Base-by-base conservation (phyloP, 2,797 vertebrate species). In the Podarcis siculus region DNA sequence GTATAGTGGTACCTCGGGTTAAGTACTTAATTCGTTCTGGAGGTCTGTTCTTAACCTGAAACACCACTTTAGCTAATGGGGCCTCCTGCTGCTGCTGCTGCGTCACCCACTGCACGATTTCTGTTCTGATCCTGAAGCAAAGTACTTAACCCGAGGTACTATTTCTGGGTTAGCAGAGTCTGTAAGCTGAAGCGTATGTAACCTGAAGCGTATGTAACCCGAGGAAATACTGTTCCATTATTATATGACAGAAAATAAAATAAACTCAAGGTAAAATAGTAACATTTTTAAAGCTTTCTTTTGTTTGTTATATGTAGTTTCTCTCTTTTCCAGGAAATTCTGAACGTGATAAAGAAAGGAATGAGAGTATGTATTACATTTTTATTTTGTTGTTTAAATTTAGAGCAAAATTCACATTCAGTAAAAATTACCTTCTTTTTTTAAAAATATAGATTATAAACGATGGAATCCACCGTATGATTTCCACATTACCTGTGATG, bases 271-370 rank as follows among this genome's bases (percentile, higher is more conserved):
- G 8, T 32, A 69, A 71, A 49, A 72, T 81, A 32, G 8, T 66
- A 79, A 69, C 67, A 21, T 69, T 32, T 37, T 42, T 13, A 71
- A 76, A 78, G 2, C 8, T 30, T 86, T 75, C 10, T 10, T 69
- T 21, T n/a, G n/a, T 6, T 55, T 55, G 42, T 79, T 79, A n/a
- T 49, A 81, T 64, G 67, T 87, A 7, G n/a, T 79, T 49, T 86
- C 67, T 88, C 80, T 78, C 37, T 82, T 69, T 87, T 75, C 67
- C 85, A 92, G 89, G 1, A 79, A 90, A 79, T 87, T 35, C 77
- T 87, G 30, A 81, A 64, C 67, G 37, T 86, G 86, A 78, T 8
- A 61, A 76, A 78, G 25, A 77, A 77, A 45, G 42, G 25, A 77
- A 45, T 0, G 21, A 37, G 78, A 9, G 64, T 87, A 80, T 61